A percentile compares a stretch with the other conserved stretches of the same genome.
phyloP scores from a whole-genome alignment of 2,888 invertebrate genomes.

The Zootermopsis nevadensis region DNA sequence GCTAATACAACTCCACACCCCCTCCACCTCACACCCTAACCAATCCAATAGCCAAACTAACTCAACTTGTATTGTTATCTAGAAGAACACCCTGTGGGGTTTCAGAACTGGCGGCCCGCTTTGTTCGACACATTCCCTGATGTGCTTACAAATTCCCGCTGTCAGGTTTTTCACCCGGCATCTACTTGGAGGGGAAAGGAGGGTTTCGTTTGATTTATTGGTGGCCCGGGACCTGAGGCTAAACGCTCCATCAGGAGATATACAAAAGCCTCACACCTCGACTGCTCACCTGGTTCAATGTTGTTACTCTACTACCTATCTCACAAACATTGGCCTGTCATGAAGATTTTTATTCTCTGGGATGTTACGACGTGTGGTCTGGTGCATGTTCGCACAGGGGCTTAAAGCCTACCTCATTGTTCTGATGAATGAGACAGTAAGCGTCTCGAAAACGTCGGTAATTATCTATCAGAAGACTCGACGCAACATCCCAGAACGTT shows the following conservation, averaged over 20 bases:
- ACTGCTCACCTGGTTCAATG: constrained; percentile 15
- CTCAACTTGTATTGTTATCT: constrained; percentile 43
- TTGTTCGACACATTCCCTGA: constrained; percentile 48
- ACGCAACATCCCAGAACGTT: too few species aligned
- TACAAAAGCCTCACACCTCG: constrained; percentile 29
- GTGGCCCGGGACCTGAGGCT: constrained; percentile 44
- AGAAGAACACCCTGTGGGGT: constrained; percentile 4
- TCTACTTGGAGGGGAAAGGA: constrained; percentile 17
- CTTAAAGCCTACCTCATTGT: too few species aligned
- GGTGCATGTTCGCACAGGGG: too few species aligned
- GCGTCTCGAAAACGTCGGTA: too few species aligned
- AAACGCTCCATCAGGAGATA: constrained; percentile 42
- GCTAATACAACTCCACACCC: constrained; percentile 24
- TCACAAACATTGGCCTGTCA: constrained; percentile 14
- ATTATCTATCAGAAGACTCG: too few species aligned
- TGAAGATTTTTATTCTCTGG: too few species aligned
- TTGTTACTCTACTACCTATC: not conserved
- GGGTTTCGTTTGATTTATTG: constrained; percentile 44
- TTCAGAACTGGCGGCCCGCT: constrained; percentile 40
- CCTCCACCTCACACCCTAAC: constrained; percentile 42
- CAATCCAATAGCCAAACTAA: constrained; percentile 42
- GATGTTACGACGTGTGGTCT: too few species aligned
- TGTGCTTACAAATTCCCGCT: constrained; percentile 50
- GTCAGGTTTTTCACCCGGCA: constrained; percentile 37
- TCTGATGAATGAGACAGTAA: too few species aligned